Conservation (phyloP, 2,888 invertebrate species). For the Saturnia pavonia region DNA sequence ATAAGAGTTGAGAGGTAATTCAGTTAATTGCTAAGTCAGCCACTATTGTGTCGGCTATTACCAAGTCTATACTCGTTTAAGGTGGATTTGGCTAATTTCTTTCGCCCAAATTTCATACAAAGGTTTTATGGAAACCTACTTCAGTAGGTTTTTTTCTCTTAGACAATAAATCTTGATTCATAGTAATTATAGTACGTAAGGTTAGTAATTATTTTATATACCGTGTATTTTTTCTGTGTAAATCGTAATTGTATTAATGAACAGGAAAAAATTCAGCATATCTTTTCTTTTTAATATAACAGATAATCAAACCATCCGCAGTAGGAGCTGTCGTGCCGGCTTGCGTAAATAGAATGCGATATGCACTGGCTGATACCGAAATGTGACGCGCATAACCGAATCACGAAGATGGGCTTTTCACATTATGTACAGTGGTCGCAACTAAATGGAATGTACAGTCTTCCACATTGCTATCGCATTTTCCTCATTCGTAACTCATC, state of each 20-base stretch:
- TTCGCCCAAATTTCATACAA: slow-evolving; percentile 23
- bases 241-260: background rate
- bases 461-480: too few relatives aligned
- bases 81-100: slow-evolving; percentile 29
- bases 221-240: background rate
- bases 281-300: too few relatives aligned
- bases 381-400: too few relatives aligned
- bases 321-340: too few relatives aligned
- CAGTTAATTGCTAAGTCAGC: slow-evolving; percentile 27
- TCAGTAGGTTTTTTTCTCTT: background rate
- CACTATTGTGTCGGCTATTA: slow-evolving; percentile 23
- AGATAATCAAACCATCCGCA: too few relatives aligned
- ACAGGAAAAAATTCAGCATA: too few relatives aligned
- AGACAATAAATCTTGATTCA: slow-evolving; percentile 5
- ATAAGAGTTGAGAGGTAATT: slow-evolving; percentile 25
- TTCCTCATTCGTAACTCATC: too few relatives aligned
- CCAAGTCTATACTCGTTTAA: slow-evolving; percentile 26
- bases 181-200: slow-evolving; percentile 5
- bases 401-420: too few relatives aligned
- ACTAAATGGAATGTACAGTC: too few relatives aligned
- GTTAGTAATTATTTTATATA: slow-evolving; percentile 11
- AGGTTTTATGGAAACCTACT: slow-evolving; percentile 11
- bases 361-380: too few relatives aligned
- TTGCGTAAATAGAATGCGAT: too few relatives aligned
- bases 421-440: too few relatives aligned